Evolutionary conservation across 1,140 invertebrate species (phyloP).

Genomic region (Drosophila truncata): DNA sequence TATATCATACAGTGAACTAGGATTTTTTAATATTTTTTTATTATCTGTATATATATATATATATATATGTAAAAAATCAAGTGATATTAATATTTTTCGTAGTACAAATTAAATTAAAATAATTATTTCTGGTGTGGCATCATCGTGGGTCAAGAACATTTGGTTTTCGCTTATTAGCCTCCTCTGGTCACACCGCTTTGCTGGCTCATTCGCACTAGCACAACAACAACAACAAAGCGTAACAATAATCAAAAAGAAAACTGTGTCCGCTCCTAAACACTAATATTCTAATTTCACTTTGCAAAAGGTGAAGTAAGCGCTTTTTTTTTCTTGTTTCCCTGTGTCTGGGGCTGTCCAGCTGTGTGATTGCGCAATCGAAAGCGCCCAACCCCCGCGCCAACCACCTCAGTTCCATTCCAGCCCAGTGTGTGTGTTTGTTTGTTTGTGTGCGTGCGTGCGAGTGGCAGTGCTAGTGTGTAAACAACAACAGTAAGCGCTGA

Average conservation of each 20-base stretch:
- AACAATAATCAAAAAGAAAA: slow-evolving; percentile 22
- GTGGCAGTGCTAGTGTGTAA: slow-evolving; percentile 22
- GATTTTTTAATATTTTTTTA: neutral
- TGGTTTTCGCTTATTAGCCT: neutral
- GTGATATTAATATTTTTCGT: no score
- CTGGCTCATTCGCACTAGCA: slow-evolving; percentile 20
- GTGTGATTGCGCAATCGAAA: slow-evolving; percentile 34
- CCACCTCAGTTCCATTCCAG: slow-evolving; percentile 10
- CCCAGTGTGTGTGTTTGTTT: slow-evolving; percentile 9
- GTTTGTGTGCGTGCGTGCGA: slow-evolving; percentile 15
- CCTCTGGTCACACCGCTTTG: slow-evolving; percentile 15
- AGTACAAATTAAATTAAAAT: neutral
- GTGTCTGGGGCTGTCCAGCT: slow-evolving; percentile 17
- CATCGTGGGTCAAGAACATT: neutral
- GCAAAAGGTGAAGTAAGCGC: slow-evolving; percentile 3
- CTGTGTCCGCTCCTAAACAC: slow-evolving; percentile 9
- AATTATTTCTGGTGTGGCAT: neutral
- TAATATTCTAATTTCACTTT: slow-evolving; percentile 14
- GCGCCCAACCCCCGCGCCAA: slow-evolving; percentile 6
- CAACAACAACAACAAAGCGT: slow-evolving; percentile 39
- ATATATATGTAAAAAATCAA: no score
- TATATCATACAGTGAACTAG: no score
- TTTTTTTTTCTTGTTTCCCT: slow-evolving; percentile 9
- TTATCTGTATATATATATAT: neutral
- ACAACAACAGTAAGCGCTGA: slow-evolving; percentile 32